These are phyloP conservation scores for Atta colombica DNA, from an alignment of 1,140 invertebrate genomes.

Conservation along the genomic window DNA sequence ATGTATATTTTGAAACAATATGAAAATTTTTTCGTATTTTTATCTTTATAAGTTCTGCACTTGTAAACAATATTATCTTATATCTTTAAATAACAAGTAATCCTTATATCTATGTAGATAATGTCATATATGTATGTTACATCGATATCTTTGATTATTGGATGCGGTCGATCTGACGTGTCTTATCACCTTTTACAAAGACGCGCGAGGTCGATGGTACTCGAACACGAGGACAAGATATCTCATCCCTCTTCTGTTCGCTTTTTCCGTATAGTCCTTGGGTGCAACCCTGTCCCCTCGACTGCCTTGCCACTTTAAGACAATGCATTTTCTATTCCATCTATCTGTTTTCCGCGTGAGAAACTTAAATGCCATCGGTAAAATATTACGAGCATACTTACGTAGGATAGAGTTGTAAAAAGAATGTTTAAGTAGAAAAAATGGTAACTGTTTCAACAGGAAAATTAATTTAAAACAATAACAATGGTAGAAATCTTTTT, in stretches of 20 bases:
- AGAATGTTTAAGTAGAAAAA: slow-evolving; percentile 37
- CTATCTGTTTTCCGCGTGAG: slow-evolving; percentile 57
- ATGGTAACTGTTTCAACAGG: not conserved
- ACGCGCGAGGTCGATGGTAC: slow-evolving; percentile 73
- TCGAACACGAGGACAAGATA: slow-evolving; percentile 73
- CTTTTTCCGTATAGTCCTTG: slow-evolving; percentile 46
- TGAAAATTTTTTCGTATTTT: not conserved
- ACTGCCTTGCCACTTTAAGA: slow-evolving; percentile 69
- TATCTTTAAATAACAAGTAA: not conserved
- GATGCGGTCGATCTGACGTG: slow-evolving; percentile 74
- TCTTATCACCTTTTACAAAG: slow-evolving; percentile 79
- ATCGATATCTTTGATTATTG: slow-evolving; percentile 63
- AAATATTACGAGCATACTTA: slow-evolving; percentile 68
- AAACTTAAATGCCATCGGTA: slow-evolving; percentile 72
- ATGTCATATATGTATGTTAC: not conserved
- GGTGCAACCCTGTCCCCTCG: slow-evolving; percentile 33
- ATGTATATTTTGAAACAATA: not conserved
- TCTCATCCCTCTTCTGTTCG: slow-evolving; percentile 67
- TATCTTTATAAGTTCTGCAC: not conserved
- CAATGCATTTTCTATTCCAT: slow-evolving; percentile 71
- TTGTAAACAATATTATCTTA: not conserved
- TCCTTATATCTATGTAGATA: not conserved
- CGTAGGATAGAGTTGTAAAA: slow-evolving; percentile 43
- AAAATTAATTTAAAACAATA: slow-evolving; percentile 27
- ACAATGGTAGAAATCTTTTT: not conserved